These are phyloP conservation scores for Vireo altiloquus DNA, from an alignment of 2,113 vertebrate genomes.

Conservation along the genomic window DNA sequence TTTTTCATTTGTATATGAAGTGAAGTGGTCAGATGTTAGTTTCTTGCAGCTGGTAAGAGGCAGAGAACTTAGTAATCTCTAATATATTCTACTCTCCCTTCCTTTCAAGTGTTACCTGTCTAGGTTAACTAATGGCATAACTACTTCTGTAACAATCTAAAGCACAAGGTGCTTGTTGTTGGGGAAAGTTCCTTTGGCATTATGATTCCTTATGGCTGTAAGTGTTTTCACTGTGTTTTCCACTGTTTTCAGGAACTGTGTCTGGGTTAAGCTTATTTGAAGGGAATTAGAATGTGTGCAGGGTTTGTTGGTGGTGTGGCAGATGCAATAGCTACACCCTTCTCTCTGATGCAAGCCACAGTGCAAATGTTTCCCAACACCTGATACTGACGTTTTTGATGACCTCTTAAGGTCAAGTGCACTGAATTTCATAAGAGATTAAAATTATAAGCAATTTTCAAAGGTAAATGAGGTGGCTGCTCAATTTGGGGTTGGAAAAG, in stretches of 20 bases:
- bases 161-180: not conserved
- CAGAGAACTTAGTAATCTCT: not conserved
- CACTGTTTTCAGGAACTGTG: not conserved
- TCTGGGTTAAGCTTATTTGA: not conserved
- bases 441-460: not conserved
- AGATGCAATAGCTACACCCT: not conserved
- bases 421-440: not conserved
- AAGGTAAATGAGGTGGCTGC: not conserved
- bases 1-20: not conserved
- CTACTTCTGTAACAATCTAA: not conserved
- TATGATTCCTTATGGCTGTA: not conserved
- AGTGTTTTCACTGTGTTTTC: too few relatives aligned
- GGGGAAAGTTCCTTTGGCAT: not conserved
- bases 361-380: conserved; percentile 28
- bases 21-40: not conserved
- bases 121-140: not conserved
- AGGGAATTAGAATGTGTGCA: not conserved
- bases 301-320: not conserved
- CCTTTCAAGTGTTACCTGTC: not conserved
- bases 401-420: not conserved
- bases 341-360: conserved; percentile 5
- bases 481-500: not conserved
- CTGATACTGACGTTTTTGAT: not conserved
- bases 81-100: not conserved
- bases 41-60: not conserved